Base-by-base conservation (phyloP, 2,797 vertebrate genomes). In the Oreochromis mossambicus region DNA sequence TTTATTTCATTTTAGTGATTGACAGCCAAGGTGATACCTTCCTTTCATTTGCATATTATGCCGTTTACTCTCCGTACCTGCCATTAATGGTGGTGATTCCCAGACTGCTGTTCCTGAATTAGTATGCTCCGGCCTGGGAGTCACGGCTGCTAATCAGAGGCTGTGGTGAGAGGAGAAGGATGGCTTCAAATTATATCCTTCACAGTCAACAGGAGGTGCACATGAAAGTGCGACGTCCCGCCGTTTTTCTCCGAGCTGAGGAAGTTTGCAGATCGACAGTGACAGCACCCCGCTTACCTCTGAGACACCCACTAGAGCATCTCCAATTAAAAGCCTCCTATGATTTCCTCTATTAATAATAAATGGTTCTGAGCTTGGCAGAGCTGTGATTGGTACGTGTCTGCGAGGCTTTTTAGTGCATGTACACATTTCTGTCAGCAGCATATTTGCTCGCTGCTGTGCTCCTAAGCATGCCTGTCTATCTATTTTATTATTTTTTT, bases 261-360 rank as follows among this genome's bases (percentile, higher is more conserved):
- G 93, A 94, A 95, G 94, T 90, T 90, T 92, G 92, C 85, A 95
- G 95, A 96, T 96, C 92, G 90, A 90, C 93, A 92, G 87, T 95
- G 94, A 96, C 95, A 96, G 95, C 93, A 88, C 91, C 94, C 92
- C 85, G 89, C 94, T 93, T 94, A 94, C 95, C 92, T 95, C 88
- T 77, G 92, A 96, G 95, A 95, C 94, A 92, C 87, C 76, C 73
- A 90, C 87, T 61, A 86, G 93, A 93, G 90, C 92, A 87, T 94
- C 95, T 95, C 95, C 96, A 96, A 96, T 96, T 96, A 96, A 95
- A 93, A 94, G 88, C 88, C 91, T 95, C 94, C 94, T 91, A 90
- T 95, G 94, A 96, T 95, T 95, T 94, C 92, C 88, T 92, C 92
- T 91, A 94, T 96, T 96, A 96, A 96, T 96, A 96, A 96, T 96